phyloP scores from a whole-genome alignment of 2,113 vertebrate genomes.

The Meriones unguiculatus region DNA sequence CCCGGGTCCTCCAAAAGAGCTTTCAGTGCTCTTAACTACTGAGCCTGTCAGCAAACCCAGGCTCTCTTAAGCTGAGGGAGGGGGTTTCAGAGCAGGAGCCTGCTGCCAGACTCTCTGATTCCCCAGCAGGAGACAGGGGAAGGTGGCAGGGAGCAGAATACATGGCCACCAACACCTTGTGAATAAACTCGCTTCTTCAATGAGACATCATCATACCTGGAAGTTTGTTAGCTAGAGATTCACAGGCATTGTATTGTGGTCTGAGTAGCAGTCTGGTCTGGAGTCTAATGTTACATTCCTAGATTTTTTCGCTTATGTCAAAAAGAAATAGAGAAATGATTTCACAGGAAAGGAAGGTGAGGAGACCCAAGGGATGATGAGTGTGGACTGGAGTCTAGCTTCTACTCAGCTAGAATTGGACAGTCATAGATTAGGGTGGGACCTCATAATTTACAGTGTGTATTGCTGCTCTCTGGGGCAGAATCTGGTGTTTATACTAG shows the following conservation, averaged over 20 bases:
- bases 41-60: not conserved
- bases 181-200: not conserved
- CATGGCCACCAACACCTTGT: not conserved
- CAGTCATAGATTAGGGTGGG: not conserved
- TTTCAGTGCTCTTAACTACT: not conserved
- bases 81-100: not conserved
- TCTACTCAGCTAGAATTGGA: not conserved
- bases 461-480: not conserved
- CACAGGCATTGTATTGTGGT: not conserved
- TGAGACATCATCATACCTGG: not conserved
- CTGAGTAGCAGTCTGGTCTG: not conserved
- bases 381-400: not conserved
- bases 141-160: not conserved
- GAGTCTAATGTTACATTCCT: not conserved
- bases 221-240: not conserved
- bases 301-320: not conserved
- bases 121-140: not conserved
- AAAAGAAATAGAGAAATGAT: not conserved
- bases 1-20: not conserved
- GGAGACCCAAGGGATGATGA: not conserved
- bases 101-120: not conserved
- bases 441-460: not conserved
- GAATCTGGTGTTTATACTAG: not conserved
- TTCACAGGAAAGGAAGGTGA: not conserved
- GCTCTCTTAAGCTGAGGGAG: not conserved